Evolutionary conservation across 2,113 vertebrate species (phyloP).

Genomic region (Sylvilagus bachmani): DNA sequence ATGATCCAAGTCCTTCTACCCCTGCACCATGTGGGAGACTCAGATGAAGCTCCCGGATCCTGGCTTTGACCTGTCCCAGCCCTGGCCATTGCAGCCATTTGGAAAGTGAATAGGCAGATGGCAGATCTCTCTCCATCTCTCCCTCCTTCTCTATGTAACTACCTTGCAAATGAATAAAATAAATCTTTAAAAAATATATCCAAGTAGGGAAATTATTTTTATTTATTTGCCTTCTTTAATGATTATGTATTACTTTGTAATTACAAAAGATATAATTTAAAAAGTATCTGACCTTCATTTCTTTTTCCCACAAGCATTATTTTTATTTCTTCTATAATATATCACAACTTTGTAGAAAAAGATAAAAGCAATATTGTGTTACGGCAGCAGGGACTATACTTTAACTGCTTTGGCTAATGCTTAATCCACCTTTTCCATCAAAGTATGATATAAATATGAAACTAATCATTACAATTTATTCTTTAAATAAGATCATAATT

Average conservation of each 20-base stretch:
- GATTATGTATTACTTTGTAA: not conserved
- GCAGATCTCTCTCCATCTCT: no score
- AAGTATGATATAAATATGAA: not conserved
- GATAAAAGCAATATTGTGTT: not conserved
- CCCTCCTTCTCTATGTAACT: no score
- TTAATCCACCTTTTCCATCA: not conserved
- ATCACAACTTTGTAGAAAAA: not conserved
- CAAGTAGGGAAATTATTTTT: not conserved
- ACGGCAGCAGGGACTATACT: not conserved
- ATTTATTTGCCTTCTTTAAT: not conserved
- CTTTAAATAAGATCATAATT: conserved; percentile 16
- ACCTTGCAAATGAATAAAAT: no score
- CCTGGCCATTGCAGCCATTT: no score
- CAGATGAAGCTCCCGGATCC: no score
- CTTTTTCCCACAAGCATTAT: not conserved
- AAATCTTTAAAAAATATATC: not conserved
- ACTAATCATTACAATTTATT: conserved; percentile 6
- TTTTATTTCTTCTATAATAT: not conserved
- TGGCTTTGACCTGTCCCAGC: no score
- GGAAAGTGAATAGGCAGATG: no score
- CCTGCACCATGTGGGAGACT: no score
- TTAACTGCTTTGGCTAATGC: conserved; percentile 21
- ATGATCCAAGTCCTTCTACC: no score
- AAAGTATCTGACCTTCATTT: not conserved
- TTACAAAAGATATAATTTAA: not conserved